A percentile compares a stretch with the other conserved stretches of the same genome.
Conservation (phyloP, 2,113 vertebrate species). For the Limnothrissa miodon region DNA sequence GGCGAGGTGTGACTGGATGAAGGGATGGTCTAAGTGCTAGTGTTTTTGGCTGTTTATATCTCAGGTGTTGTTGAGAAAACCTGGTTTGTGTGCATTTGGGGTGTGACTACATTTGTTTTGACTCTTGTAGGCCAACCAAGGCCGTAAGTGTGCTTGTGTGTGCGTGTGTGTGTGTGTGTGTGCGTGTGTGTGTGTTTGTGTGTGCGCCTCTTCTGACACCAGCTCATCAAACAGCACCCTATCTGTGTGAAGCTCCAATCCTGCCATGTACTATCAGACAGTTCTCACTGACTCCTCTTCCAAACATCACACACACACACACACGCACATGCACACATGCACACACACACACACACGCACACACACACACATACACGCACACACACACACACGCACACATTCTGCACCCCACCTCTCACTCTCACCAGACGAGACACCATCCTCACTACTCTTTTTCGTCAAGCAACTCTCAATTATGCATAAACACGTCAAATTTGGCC, state of each 20-base stretch:
- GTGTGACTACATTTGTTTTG: constrained; percentile 1
- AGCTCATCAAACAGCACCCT: constrained; percentile 40
- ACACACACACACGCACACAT: background rate
- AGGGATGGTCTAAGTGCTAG: background rate
- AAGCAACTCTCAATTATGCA: constrained; percentile 67
- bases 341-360: background rate
- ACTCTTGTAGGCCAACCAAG: background rate
- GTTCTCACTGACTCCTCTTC: constrained; percentile 15
- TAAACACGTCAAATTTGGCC: constrained; percentile 63
- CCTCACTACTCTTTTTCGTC: constrained; percentile 49
- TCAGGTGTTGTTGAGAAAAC: background rate
- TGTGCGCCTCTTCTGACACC: constrained; percentile 30
- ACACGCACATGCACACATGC: background rate
- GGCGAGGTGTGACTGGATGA: background rate
- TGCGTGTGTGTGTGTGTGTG: background rate
- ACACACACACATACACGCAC: background rate
- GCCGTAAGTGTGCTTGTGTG: background rate
- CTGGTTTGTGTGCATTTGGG: background rate
- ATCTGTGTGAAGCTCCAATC: constrained; percentile 13
- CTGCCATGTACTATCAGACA: constrained; percentile 28
- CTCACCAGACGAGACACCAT: background rate
- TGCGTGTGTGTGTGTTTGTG: constrained; percentile 6
- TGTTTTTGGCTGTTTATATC: background rate
- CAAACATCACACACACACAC: background rate
- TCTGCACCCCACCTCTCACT: background rate